Evolutionary conservation across 2,888 invertebrate genomes (phyloP).

Genomic region (Ptychoptera albimana): DNA sequence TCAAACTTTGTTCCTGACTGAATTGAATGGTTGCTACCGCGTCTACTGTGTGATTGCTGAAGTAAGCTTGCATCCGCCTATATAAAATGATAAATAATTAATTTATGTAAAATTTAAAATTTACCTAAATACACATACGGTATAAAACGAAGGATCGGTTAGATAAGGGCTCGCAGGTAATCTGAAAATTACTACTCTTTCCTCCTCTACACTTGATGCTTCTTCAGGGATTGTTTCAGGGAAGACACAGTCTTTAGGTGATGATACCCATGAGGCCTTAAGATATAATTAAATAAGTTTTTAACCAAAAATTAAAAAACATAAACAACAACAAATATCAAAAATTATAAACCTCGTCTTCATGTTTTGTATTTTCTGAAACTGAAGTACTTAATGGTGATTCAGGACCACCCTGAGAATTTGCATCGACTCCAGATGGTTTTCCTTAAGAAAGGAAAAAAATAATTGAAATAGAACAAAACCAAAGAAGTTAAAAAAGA

Average conservation of each 20-base stretch:
- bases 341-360: constrained; percentile 22
- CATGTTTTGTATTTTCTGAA: constrained; percentile 25
- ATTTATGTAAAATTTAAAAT: neutral
- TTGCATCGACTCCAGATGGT: constrained; percentile 21
- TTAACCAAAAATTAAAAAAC: neutral
- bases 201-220: constrained; percentile 82
- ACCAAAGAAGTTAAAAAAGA: no score
- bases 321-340: neutral
- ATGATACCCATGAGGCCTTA: constrained; percentile 61
- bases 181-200: constrained; percentile 79
- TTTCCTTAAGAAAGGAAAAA: constrained; percentile 17
- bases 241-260: constrained; percentile 75
- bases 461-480: neutral
- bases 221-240: constrained; percentile 89
- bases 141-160: constrained; percentile 64
- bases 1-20: constrained; percentile 26
- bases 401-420: constrained; percentile 23
- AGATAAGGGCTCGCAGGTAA: constrained; percentile 60
- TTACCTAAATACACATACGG: constrained; percentile 34
- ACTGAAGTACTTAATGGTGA: constrained; percentile 26
- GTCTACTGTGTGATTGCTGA: constrained; percentile 34
- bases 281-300: no score
- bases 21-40: constrained; percentile 26
- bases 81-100: constrained; percentile 6
- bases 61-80: constrained; percentile 66